A percentile compares a stretch with the other conserved stretches of the same genome.
phyloP scores from a whole-genome alignment of 2,797 vertebrate species.

The Uromys caudimaculatus region DNA sequence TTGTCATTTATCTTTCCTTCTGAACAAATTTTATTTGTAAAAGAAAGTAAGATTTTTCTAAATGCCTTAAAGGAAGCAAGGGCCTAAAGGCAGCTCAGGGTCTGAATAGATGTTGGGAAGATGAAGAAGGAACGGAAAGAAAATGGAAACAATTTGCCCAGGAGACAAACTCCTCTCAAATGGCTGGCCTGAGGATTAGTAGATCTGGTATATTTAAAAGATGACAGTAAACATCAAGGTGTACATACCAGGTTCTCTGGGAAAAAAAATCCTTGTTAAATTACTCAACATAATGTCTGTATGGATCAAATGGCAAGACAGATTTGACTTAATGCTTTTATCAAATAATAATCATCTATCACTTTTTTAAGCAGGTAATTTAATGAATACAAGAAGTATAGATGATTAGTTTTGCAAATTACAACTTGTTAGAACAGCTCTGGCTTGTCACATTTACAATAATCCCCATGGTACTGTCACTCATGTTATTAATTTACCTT shows the following conservation, averaged over 20 bases:
- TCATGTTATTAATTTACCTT: slow-evolving; percentile 78
- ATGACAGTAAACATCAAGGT: background rate
- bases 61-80: slow-evolving; percentile 12
- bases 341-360: slow-evolving; percentile 49
- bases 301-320: background rate
- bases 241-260: background rate
- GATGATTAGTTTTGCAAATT: slow-evolving; percentile 74
- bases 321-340: background rate
- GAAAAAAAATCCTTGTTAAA: background rate
- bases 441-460: slow-evolving; percentile 71
- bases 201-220: slow-evolving; percentile 9
- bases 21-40: slow-evolving; percentile 28
- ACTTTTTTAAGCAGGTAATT: slow-evolving; percentile 46
- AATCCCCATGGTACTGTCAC: slow-evolving; percentile 51
- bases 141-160: slow-evolving; percentile 9
- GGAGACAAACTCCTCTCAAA: background rate
- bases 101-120: background rate
- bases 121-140: background rate
- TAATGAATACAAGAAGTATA: slow-evolving; percentile 64
- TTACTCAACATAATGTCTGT: background rate
- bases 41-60: slow-evolving; percentile 37
- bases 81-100: background rate
- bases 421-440: slow-evolving; percentile 64
- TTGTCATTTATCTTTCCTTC: slow-evolving; percentile 54
- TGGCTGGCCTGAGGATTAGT: background rate